These are phyloP conservation scores for Azorinus chamasolen DNA, from an alignment of 2,888 invertebrate species.

Conservation along the genomic window DNA sequence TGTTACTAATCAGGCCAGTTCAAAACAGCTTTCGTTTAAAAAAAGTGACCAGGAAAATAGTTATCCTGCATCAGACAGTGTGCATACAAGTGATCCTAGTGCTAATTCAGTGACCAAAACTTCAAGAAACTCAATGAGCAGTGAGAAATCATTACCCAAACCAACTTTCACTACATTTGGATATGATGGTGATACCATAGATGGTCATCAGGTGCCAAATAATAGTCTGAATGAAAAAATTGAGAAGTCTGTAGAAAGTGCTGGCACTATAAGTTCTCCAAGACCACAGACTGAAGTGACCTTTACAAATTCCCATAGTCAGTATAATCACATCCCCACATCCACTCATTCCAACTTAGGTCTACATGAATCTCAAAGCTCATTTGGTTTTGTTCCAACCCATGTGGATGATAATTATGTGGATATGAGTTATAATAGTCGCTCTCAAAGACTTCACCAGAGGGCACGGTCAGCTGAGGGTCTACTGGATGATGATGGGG, in stretches of 20 bases:
- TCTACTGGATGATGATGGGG: slow-evolving; percentile 20
- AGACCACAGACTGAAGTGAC: slow-evolving; percentile 4
- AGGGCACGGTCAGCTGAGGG: slow-evolving; percentile 56
- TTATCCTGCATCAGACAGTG: too few species aligned
- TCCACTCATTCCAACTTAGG: slow-evolving; percentile 26
- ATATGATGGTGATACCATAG: slow-evolving; percentile 52
- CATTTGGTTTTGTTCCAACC: slow-evolving; percentile 52
- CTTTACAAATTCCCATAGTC: background rate
- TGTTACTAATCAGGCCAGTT: too few species aligned
- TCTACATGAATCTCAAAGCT: slow-evolving; percentile 43
- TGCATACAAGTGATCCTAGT: background rate
- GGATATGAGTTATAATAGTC: slow-evolving; percentile 36
- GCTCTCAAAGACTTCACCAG: slow-evolving; percentile 30
- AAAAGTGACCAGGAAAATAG: too few species aligned
- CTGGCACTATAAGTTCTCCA: background rate
- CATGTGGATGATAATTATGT: slow-evolving; percentile 50
- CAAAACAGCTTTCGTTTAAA: too few species aligned
- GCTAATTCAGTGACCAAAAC: background rate
- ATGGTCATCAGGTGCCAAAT: slow-evolving; percentile 18
- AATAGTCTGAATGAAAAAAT: slow-evolving; percentile 34
- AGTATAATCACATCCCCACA: slow-evolving; percentile 15
- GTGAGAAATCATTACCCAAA: slow-evolving; percentile 53
- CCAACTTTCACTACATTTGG: slow-evolving; percentile 74
- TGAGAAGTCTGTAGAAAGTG: too few species aligned
- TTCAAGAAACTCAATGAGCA: slow-evolving; percentile 47